Conservation (phyloP, 1,140 invertebrate genomes). For the Arion vulgaris region DNA sequence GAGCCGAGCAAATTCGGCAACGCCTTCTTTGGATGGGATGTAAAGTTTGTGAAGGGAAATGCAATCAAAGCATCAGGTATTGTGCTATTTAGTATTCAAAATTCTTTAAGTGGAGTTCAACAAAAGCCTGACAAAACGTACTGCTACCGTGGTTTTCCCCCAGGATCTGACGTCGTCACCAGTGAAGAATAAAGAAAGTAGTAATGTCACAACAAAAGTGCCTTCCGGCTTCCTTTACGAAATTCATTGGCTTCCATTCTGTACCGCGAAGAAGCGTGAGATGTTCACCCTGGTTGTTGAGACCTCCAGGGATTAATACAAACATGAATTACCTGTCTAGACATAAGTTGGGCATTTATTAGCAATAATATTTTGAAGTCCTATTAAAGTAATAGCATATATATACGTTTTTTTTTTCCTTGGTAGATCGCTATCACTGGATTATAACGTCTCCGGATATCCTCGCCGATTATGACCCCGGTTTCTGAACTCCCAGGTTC, state of each 20-base stretch:
- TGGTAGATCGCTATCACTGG: not conserved
- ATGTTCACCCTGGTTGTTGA: not conserved
- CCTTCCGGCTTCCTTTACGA: not conserved
- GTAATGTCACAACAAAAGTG: not conserved
- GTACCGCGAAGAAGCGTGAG: not conserved
- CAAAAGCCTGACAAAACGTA: not conserved
- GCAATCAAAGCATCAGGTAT: not conserved
- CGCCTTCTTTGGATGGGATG: not conserved
- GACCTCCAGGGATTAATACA: not conserved
- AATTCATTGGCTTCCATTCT: not conserved
- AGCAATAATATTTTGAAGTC: not conserved
- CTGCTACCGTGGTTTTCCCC: not conserved
- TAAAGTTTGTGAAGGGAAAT: slow-evolving; percentile 2
- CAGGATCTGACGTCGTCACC: not conserved
- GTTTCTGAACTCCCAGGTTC: too few relatives aligned
- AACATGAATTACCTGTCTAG: slow-evolving; percentile 1
- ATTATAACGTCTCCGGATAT: not conserved
- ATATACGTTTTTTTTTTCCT: not conserved
- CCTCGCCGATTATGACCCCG: too few relatives aligned
- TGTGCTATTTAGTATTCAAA: slow-evolving; percentile 1
- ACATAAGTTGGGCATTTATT: not conserved
- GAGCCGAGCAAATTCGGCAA: not conserved
- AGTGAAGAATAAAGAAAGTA: not conserved
- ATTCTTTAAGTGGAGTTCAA: not conserved
- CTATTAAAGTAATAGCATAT: not conserved